Conservation (phyloP, 2,888 invertebrate species). For the Venusia cambrica region DNA sequence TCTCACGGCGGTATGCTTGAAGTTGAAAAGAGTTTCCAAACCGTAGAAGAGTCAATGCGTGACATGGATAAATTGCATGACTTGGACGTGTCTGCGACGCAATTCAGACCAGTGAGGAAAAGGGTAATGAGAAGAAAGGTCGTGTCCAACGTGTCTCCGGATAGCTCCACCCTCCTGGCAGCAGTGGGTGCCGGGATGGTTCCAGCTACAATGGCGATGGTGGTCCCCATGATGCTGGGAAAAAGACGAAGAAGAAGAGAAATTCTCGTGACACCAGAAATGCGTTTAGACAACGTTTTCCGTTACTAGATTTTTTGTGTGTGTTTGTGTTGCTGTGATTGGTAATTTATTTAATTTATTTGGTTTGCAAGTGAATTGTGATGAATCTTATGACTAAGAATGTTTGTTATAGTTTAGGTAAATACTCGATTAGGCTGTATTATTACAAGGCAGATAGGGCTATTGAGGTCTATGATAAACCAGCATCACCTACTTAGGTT, state of each 20-base stretch:
- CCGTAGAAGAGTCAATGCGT: constrained; percentile 82
- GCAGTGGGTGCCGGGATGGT: constrained; percentile 90
- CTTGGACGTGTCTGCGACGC: constrained; percentile 49
- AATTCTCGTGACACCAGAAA: constrained; percentile 31
- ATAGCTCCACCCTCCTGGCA: constrained; percentile 84
- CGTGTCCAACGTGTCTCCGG: constrained; percentile 59
- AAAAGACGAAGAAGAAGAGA: constrained; percentile 59
- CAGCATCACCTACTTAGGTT: too few species aligned
- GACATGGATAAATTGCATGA: constrained; percentile 65
- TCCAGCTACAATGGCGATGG: constrained; percentile 90
- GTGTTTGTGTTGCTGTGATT: constrained; percentile 36
- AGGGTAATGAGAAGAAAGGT: constrained; percentile 57
- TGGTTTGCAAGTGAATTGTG: too few species aligned
- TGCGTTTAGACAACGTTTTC: constrained; percentile 45
- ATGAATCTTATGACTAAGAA: too few species aligned
- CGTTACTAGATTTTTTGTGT: constrained; percentile 36
- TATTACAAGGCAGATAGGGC: too few species aligned
- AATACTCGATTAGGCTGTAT: too few species aligned
- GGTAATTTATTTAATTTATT: constrained; percentile 34
- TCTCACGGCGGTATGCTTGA: constrained; percentile 89
- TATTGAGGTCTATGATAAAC: too few species aligned
- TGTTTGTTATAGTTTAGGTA: too few species aligned
- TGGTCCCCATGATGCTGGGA: constrained; percentile 89
- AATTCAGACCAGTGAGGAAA: constrained; percentile 51
- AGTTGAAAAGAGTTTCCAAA: constrained; percentile 86